phyloP scores from a whole-genome alignment of 2,113 vertebrate species.

The Toxotes jaculatrix region DNA sequence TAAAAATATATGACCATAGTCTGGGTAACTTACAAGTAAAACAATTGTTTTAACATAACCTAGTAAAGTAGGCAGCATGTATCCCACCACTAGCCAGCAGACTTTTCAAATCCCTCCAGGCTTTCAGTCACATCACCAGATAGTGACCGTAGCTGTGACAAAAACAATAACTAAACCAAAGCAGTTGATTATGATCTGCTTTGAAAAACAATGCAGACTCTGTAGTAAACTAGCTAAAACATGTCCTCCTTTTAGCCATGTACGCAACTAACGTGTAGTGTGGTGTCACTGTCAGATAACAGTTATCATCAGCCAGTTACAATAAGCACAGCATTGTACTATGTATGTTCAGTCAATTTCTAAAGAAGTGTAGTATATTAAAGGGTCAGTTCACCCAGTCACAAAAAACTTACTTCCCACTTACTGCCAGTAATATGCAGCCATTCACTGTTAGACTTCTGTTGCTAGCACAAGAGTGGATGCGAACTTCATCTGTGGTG shows the following conservation, averaged over 20 bases:
- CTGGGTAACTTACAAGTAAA: not conserved
- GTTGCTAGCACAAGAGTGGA: not conserved
- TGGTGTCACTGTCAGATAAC: not conserved
- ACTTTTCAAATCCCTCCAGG: not conserved
- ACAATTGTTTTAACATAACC: not conserved
- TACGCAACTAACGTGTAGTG: not conserved
- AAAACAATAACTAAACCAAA: not conserved
- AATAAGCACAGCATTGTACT: not conserved
- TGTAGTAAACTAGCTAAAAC: not conserved
- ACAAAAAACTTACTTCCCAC: not conserved
- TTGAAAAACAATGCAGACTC: not conserved
- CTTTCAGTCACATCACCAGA: not conserved
- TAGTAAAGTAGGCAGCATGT: not conserved
- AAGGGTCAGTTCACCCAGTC: not conserved
- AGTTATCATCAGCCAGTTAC: not conserved
- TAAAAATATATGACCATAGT: not conserved
- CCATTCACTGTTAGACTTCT: not conserved
- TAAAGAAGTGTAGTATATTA: not conserved
- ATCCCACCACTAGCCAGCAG: not conserved
- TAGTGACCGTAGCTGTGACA: not conserved
- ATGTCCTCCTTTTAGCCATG: not conserved
- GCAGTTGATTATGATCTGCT: not conserved
- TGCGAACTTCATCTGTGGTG: not conserved
- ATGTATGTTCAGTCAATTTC: slow-evolving; percentile 5
- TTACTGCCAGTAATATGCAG: not conserved